phyloP scores from a whole-genome alignment of 2,113 vertebrate species.

The Oceanodroma tethys region DNA sequence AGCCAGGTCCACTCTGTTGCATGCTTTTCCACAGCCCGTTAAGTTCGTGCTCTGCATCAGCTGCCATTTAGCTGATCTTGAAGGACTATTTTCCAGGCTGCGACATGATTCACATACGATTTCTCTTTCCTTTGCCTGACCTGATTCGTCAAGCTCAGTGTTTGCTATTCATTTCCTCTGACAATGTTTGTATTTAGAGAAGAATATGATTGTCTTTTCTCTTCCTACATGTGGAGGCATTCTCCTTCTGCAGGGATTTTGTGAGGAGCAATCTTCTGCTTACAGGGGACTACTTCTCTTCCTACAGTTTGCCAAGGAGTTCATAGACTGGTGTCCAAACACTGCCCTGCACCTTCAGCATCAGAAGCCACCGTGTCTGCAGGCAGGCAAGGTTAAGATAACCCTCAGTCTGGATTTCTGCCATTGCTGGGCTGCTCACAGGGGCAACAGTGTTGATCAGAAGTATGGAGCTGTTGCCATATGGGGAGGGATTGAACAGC shows the following conservation, averaged over 20 bases:
- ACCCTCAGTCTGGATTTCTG: background rate
- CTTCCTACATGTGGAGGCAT: background rate
- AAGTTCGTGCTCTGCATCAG: background rate
- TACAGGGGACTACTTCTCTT: background rate
- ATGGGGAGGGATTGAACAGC: background rate
- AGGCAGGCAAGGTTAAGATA: background rate
- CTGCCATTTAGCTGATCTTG: background rate
- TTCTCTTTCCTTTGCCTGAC: background rate
- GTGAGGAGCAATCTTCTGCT: background rate
- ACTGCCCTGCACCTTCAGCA: background rate
- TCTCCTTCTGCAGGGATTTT: background rate
- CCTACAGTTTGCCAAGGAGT: background rate
- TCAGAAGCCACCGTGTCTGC: background rate
- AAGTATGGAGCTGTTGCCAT: background rate
- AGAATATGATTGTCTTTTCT: background rate
- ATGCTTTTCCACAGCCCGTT: background rate
- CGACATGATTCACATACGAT: fast-evolving
- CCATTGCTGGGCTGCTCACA: background rate
- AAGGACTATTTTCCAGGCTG: background rate
- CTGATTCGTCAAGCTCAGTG: background rate
- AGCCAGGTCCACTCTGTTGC: background rate
- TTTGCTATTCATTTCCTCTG: background rate
- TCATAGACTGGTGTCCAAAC: background rate
- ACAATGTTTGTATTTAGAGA: background rate
- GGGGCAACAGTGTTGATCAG: background rate